These are phyloP conservation scores for Zaprionus vittiger DNA, from an alignment of 1,140 invertebrate species.

Conservation along the genomic window DNA sequence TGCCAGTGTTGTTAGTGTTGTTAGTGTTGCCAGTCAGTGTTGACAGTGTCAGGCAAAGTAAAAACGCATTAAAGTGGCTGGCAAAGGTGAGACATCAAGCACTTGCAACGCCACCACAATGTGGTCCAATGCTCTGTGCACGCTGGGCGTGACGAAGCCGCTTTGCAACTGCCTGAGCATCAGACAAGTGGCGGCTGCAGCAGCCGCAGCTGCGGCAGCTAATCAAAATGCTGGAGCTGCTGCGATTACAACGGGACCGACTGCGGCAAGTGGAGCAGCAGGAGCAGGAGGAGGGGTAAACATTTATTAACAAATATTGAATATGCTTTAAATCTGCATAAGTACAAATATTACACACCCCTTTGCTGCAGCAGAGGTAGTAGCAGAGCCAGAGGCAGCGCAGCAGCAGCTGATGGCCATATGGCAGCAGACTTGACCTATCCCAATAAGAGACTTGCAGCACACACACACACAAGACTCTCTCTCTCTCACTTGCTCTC, in stretches of 20 bases:
- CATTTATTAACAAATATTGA: background rate
- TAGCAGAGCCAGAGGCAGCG: constrained; percentile 13
- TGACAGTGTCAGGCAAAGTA: constrained; percentile 23
- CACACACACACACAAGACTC: constrained; percentile 13
- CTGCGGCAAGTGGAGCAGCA: constrained; percentile 45
- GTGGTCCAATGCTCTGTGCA: constrained; percentile 84
- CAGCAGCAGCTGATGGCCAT: constrained; percentile 59
- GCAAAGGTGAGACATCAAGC: constrained; percentile 72
- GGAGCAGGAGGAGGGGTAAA: constrained; percentile 63
- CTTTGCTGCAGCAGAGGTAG: constrained; percentile 31
- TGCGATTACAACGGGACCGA: constrained; percentile 76
- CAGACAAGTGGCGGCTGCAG: constrained; percentile 83
- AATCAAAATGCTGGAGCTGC: constrained; percentile 53
- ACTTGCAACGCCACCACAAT: constrained; percentile 62
- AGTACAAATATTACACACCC: constrained; percentile 31
- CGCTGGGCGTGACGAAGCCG: constrained; percentile 84
- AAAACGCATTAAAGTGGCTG: constrained; percentile 72
- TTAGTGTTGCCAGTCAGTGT: constrained; percentile 26
- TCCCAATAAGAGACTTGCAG: constrained; percentile 54
- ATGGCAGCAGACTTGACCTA: constrained; percentile 74
- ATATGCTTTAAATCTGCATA: constrained; percentile 14
- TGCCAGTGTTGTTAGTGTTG: constrained; percentile 27
- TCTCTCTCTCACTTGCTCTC: background rate
- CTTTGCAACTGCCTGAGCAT: constrained; percentile 84
- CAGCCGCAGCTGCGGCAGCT: constrained; percentile 73